Evolutionary conservation across 2,888 invertebrate genomes (phyloP).

Genomic region (Synanthedon vespiformis): DNA sequence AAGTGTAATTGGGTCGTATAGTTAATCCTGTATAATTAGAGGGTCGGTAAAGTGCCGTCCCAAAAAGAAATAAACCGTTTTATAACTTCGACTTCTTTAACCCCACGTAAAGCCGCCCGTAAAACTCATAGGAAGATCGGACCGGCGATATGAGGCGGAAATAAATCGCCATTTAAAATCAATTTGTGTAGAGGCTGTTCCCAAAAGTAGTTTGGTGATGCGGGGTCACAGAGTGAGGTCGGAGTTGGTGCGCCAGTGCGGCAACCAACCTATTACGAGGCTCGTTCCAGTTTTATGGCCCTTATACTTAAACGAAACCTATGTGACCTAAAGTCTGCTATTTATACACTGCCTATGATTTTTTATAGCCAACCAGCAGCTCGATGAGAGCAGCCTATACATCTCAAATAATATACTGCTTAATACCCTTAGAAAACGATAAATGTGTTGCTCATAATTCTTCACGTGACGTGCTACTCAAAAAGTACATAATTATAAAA

Average conservation of each 20-base stretch:
- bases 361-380: too few relatives aligned
- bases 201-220: slow-evolving; percentile 43
- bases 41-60: slow-evolving; percentile 38
- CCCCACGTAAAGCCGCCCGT: slow-evolving; percentile 62
- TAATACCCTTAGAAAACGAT: too few relatives aligned
- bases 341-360: too few relatives aligned
- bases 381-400: too few relatives aligned
- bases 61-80: slow-evolving; percentile 67
- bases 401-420: too few relatives aligned
- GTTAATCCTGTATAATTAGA: slow-evolving; percentile 49
- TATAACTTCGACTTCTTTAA: slow-evolving; percentile 64
- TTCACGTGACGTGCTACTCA: too few relatives aligned
- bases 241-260: not conserved
- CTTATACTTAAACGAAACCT: slow-evolving; percentile 7
- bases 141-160: slow-evolving; percentile 67
- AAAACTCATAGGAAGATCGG: slow-evolving; percentile 68
- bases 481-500: too few relatives aligned
- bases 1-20: slow-evolving; percentile 5
- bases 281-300: slow-evolving; percentile 1
- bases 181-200: slow-evolving; percentile 67
- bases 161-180: slow-evolving; percentile 71
- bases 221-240: slow-evolving; percentile 17
- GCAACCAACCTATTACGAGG: slow-evolving; percentile 3
- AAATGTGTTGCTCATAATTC: too few relatives aligned
- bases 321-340: slow-evolving; percentile 8